Evolutionary conservation across 2,888 invertebrate genomes (phyloP), one percentile per base, ranked within the genome.

Genomic region (Osmoderma eremita): DNA sequence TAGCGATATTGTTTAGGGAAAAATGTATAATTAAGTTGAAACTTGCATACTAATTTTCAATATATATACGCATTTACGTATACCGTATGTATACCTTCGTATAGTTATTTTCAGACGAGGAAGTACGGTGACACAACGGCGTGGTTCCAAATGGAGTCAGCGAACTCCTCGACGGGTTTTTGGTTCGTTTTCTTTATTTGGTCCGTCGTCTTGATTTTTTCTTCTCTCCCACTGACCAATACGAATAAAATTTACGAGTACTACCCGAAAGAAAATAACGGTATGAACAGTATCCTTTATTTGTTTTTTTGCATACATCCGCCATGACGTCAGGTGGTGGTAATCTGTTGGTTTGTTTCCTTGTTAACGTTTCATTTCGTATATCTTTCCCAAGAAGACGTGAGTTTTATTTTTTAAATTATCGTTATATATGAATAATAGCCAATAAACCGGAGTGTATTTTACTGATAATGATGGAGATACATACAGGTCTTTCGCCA

Each of bases 171-270:
- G n/a, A 20, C 38, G 6, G 38, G 53, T 36, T 53, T 38, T 53
- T 53, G 17, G 17, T 53, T 3, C 15, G 12, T 18, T 18, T 18
- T 38, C 38, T 36, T 51, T 51, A 13, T 51, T 24, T 36, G 53
- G 12, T 30, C 4, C 18, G n/a, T 30, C 24, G 24, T 50, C 30
- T 50, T 30, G 24, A 13, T 13, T 24, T 50, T 50, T 50, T 50
- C 22, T 6, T 13, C 18, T 18, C n/a, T 13, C 8, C 30, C 10
- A 18, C 50, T 17, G 53, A 38, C 53, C 38, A 53, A 53, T 18
- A n/a, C 53, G n/a, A 50, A 53, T 53, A 53, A 53, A 36, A 38
- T 53, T 53, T 38, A 18, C 10, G 38, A 53, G 36, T 53, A 53
- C 24, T 17, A 53, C 36, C 18, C 38, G 53, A 53, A 18, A 53